phyloP scores from a whole-genome alignment of 2,888 invertebrate genomes.

The Sesia bembeciformis region DNA sequence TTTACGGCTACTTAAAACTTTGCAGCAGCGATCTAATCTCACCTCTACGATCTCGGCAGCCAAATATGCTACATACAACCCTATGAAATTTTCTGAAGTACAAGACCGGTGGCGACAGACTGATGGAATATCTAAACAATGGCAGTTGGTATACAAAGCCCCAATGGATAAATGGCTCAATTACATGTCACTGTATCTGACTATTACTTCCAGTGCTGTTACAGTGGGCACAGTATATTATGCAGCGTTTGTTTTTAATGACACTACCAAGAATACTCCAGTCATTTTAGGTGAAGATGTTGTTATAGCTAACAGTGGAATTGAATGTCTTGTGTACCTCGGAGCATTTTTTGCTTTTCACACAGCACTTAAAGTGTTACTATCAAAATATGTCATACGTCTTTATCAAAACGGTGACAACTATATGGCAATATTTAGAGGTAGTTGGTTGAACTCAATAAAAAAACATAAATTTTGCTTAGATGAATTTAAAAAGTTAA shows the following conservation, averaged over 20 bases:
- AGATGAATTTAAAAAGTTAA: slow-evolving; percentile 48
- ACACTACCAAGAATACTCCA: slow-evolving; percentile 35
- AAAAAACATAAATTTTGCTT: slow-evolving; percentile 46
- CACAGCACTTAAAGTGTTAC: slow-evolving; percentile 38
- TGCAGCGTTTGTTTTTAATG: slow-evolving; percentile 36
- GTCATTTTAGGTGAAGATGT: slow-evolving; percentile 41
- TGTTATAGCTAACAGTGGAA: slow-evolving; percentile 48
- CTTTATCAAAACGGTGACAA: slow-evolving; percentile 57
- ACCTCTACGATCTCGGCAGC: slow-evolving; percentile 21
- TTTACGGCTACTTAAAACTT: slow-evolving; percentile 25
- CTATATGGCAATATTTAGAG: slow-evolving; percentile 54
- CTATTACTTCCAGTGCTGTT: slow-evolving; percentile 36
- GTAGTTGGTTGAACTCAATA: slow-evolving; percentile 39
- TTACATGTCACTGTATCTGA: slow-evolving; percentile 38
- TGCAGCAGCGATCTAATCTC: slow-evolving; percentile 18
- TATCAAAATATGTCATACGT: slow-evolving; percentile 55
- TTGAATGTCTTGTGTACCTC: slow-evolving; percentile 46
- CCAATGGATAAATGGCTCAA: slow-evolving; percentile 51
- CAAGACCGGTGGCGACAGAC: slow-evolving; percentile 45
- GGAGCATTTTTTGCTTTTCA: slow-evolving; percentile 48
- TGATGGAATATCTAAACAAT: slow-evolving; percentile 42
- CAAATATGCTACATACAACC: slow-evolving; percentile 33
- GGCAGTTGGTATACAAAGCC: slow-evolving; percentile 60
- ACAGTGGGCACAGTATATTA: slow-evolving; percentile 36
- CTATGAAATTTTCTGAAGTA: slow-evolving; percentile 42